Evolutionary conservation across 2,113 vertebrate genomes (phyloP).

Genomic region (Salvator merianae): DNA sequence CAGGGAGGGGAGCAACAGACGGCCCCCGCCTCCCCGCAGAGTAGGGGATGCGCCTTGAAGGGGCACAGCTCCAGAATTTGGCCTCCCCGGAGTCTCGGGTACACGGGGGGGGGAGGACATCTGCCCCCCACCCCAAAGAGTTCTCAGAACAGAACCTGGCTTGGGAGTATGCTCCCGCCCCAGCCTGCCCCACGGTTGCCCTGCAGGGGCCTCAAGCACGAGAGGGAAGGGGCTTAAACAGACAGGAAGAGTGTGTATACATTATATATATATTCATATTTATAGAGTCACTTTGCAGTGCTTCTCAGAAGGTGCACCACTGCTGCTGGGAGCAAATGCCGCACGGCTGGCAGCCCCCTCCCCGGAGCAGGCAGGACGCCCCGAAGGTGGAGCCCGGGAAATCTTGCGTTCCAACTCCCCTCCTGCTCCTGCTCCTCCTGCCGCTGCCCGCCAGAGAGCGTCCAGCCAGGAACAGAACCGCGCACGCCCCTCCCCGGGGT

Average conservation of each 20-base stretch:
- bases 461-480: background rate
- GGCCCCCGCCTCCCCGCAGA: background rate
- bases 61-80: background rate
- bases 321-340: background rate
- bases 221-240: slow-evolving; percentile 18
- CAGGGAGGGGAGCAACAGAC: background rate
- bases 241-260: slow-evolving; percentile 31
- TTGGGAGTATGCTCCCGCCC: background rate
- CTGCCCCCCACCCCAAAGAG: background rate
- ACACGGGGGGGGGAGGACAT: background rate
- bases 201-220: background rate
- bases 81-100: background rate
- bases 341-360: background rate
- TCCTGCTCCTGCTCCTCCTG: background rate
- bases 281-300: slow-evolving; percentile 27
- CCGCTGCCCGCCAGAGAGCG: background rate
- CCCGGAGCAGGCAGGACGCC: background rate
- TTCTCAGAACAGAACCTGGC: background rate
- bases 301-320: background rate
- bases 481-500: background rate
- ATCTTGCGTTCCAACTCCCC: background rate
- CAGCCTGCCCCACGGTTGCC: background rate
- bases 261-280: slow-evolving; percentile 46
- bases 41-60: background rate
- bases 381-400: background rate